These are phyloP conservation scores for Mya arenaria DNA, from an alignment of 1,140 invertebrate genomes.

Conservation along the genomic window DNA sequence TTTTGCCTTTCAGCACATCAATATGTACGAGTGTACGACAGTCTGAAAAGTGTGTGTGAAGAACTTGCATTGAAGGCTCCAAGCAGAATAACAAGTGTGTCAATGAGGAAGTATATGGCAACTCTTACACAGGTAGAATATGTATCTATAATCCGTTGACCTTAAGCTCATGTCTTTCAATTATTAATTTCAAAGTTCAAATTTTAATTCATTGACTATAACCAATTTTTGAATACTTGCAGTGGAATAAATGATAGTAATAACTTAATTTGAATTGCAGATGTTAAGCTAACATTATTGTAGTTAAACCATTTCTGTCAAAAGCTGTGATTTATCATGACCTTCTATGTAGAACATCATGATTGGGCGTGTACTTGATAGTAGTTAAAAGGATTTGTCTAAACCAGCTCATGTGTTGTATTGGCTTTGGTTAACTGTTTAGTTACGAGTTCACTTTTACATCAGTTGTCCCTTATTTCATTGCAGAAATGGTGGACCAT, in stretches of 20 bases:
- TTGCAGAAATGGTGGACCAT: slow-evolving; percentile 18
- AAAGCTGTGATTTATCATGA: slow-evolving; percentile 16
- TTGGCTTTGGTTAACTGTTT: slow-evolving; percentile 4
- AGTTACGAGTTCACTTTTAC: slow-evolving; percentile 10
- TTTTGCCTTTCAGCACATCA: no score
- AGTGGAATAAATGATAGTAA: no score
- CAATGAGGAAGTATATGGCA: slow-evolving; percentile 49
- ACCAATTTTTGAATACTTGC: no score
- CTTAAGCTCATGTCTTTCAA: no score
- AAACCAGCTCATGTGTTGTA: slow-evolving; percentile 15
- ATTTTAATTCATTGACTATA: no score
- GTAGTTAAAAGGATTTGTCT: slow-evolving; percentile 19
- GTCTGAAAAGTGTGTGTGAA: slow-evolving; percentile 29
- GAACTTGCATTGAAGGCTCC: slow-evolving; percentile 13
- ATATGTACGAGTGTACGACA: slow-evolving; percentile 17
- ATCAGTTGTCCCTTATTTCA: slow-evolving; percentile 13
- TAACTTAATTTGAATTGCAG: slow-evolving; percentile 16
- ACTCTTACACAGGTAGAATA: slow-evolving; percentile 43
- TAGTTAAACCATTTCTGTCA: slow-evolving; percentile 13
- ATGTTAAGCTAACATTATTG: slow-evolving; percentile 10
- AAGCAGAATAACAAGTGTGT: slow-evolving; percentile 41
- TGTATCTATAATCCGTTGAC: no score
- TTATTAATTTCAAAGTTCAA: slow-evolving; percentile 8
- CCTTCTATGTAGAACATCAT: slow-evolving; percentile 15
- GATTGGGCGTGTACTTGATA: slow-evolving; percentile 16